phyloP scores from a whole-genome alignment of 1,140 invertebrate species.

The Neoseiulus cucumeris region DNA sequence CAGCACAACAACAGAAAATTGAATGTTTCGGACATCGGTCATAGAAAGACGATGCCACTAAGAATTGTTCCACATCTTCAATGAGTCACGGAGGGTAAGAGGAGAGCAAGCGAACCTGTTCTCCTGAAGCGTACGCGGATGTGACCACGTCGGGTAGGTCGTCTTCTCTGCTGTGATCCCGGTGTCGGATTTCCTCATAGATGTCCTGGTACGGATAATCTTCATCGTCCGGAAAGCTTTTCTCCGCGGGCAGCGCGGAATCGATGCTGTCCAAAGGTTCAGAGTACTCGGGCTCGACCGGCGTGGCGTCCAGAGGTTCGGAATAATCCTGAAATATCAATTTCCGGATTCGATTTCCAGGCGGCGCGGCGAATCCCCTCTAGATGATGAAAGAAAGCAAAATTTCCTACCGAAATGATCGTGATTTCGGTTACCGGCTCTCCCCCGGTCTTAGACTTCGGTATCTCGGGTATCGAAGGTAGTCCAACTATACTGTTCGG shows the following conservation, averaged over 20 bases:
- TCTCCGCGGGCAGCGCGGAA: neutral
- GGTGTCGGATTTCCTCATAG: conserved; percentile 1
- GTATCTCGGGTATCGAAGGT: neutral
- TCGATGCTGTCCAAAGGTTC: neutral
- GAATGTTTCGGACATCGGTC: too few relatives aligned
- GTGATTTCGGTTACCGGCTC: too few relatives aligned
- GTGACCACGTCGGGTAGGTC: neutral
- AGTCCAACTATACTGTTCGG: neutral
- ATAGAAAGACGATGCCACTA: too few relatives aligned
- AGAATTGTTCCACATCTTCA: too few relatives aligned
- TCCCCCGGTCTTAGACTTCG: neutral
- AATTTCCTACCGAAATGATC: neutral
- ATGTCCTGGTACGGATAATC: conserved; percentile 3
- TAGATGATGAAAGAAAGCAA: too few relatives aligned
- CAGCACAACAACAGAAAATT: too few relatives aligned
- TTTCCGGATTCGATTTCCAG: too few relatives aligned
- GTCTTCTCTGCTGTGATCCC: neutral
- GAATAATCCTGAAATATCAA: neutral
- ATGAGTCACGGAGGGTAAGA: too few relatives aligned
- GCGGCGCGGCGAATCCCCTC: too few relatives aligned
- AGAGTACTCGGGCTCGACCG: neutral
- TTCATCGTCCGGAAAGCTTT: neutral
- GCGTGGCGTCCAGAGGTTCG: neutral
- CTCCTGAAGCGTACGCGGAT: conserved; percentile 1
- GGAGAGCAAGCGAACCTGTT: neutral